Evolutionary conservation across 2,888 invertebrate genomes (phyloP), one percentile per base, ranked within the genome.

Genomic region (Trichogramma dendrolimi): DNA sequence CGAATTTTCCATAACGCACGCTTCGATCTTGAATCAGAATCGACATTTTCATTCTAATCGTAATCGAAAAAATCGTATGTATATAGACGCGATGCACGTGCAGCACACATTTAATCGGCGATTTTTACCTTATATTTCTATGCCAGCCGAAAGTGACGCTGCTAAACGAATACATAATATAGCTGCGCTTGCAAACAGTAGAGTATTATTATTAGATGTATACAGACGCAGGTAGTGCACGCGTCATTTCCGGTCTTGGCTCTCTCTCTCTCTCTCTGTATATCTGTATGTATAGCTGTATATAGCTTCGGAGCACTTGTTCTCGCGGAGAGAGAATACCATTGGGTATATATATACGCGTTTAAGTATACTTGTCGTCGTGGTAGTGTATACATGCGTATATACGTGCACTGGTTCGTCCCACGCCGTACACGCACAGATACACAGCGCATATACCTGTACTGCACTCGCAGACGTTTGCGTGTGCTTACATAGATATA

Each of bases 221-320:
- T 65, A 62, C 62, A 47, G 47, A 47, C 11, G n/a, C 11, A 62
- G 52, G 65, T 56, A 50, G 53, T 48, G 44, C 55, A 8, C 51
- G 62, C 65, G 65, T 65, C 65, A 65, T 62, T 65, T 65, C 65
- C 65, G 62, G 62, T 40, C 27, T 14, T 14, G 14, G 14, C 14
- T 14, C 6, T 39, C 14, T 52, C 27, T 7, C 40, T n/a, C 11
- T n/a, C n/a, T n/a, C 8, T 46, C 49, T 6, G 50, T 27, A 11
- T 6, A 48, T 52, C 39, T 27, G 14, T 14, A 14, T 14, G 14
- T 14, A 14, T 14, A 14, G 14, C 14, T 14, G 14, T 14, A 14
- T 14, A 14, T 7, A 41, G 8, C 48, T 48, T n/a, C 6, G 8
- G 41, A 6, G 41, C 11, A 14, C 55, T 40, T 39, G 44, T 27